Percentiles rank a stretch among this genome's conserved stretches.
phyloP scores from a whole-genome alignment of 2,113 vertebrate species.

The Merops nubicus region DNA sequence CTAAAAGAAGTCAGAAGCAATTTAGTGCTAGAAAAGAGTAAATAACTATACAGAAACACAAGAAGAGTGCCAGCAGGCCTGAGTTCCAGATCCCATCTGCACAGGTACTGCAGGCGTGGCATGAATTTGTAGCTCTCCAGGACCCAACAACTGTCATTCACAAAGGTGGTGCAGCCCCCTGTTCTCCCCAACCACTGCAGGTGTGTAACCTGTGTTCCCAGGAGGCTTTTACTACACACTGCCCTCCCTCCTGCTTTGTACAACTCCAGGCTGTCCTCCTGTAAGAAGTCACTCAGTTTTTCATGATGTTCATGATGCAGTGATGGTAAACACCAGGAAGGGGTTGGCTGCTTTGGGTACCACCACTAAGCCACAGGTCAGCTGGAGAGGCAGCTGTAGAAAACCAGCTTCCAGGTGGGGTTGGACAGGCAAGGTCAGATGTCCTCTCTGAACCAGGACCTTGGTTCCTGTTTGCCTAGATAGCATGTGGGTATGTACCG shows the following conservation, averaged over 20 bases:
- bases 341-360: fast-evolving
- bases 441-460: background rate
- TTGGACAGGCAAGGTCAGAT: fast-evolving
- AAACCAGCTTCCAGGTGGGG: background rate
- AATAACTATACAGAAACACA: background rate
- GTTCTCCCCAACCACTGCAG: background rate
- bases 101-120: background rate
- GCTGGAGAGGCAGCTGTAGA: background rate
- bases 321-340: background rate
- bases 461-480: background rate
- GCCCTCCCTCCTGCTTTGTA: background rate
- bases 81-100: background rate
- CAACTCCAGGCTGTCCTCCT: background rate
- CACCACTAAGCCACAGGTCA: background rate
- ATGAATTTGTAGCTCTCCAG: background rate
- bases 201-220: fast-evolving
- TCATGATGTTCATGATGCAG: fast-evolving
- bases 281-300: background rate
- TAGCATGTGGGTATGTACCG: background rate
- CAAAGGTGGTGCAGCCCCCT: background rate
- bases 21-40: background rate
- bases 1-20: background rate
- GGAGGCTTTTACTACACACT: background rate
- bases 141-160: background rate
- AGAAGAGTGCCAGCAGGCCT: background rate